These are phyloP conservation scores for Liodrosophila aerea DNA, from an alignment of 2,888 invertebrate species.

Conservation along the genomic window DNA sequence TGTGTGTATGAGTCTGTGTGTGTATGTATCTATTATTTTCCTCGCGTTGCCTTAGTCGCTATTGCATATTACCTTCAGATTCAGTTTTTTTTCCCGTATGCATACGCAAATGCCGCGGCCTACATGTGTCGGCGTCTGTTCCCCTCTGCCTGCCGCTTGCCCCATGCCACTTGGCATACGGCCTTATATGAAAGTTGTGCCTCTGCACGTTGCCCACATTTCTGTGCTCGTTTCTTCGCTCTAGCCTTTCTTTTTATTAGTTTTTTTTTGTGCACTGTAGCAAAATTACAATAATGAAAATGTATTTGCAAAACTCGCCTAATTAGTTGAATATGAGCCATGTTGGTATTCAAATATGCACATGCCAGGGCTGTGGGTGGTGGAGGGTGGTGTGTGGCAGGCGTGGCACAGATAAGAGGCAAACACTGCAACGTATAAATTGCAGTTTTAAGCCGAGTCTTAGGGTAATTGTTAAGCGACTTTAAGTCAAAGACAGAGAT, in stretches of 20 bases:
- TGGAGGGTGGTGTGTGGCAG: constrained; percentile 9
- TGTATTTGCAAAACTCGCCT: constrained; percentile 73
- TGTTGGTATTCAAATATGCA: constrained; percentile 73
- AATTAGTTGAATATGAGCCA: constrained; percentile 76
- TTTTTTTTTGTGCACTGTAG: constrained; percentile 1
- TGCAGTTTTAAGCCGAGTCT: constrained; percentile 20
- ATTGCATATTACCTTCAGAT: constrained; percentile 65
- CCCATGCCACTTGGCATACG: neutral
- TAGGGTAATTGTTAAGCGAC: constrained; percentile 19
- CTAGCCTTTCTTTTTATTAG: constrained; percentile 5
- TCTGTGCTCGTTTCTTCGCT: constrained; percentile 41
- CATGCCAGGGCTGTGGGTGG: constrained; percentile 30
- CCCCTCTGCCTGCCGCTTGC: neutral
- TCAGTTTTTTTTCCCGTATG: constrained; percentile 29
- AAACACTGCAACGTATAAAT: constrained; percentile 11
- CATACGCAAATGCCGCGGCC: constrained; percentile 72
- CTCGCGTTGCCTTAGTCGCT: constrained; percentile 33
- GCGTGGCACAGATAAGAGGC: constrained; percentile 26
- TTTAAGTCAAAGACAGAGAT: constrained; percentile 1
- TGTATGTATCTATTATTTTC: constrained; percentile 14
- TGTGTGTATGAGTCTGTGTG: neutral
- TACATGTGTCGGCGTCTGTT: constrained; percentile 58
- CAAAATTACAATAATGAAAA: constrained; percentile 75
- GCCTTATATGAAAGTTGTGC: constrained; percentile 68
- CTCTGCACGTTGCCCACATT: constrained; percentile 61